phyloP scores from a whole-genome alignment of 2,113 vertebrate genomes.

The Phycodurus eques region DNA sequence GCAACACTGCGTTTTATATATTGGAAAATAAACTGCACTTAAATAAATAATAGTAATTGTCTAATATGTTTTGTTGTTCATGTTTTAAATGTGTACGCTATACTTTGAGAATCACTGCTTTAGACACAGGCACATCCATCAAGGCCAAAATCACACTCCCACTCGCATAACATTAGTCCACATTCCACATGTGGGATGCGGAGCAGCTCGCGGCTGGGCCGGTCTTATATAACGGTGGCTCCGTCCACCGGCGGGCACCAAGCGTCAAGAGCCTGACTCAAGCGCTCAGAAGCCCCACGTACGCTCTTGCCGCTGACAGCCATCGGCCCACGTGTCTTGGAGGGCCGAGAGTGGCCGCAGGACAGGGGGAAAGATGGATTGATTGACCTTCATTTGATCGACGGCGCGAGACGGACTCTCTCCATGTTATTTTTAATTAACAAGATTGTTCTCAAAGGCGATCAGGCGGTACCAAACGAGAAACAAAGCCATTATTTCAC shows the following conservation, averaged over 20 bases:
- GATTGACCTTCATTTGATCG: slow-evolving; percentile 19
- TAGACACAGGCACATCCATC: slow-evolving; percentile 25
- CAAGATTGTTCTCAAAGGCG: neutral
- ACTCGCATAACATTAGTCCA: slow-evolving; percentile 36
- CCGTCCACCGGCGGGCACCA: slow-evolving; percentile 43
- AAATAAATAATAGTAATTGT: too few species aligned
- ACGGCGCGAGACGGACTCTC: slow-evolving; percentile 12
- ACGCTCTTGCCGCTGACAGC: slow-evolving; percentile 4
- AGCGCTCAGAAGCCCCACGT: slow-evolving; percentile 15
- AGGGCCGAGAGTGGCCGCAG: slow-evolving; percentile 30
- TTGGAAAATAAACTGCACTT: too few species aligned
- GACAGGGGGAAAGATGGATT: slow-evolving; percentile 13
- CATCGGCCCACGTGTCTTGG: slow-evolving; percentile 24
- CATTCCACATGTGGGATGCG: slow-evolving; percentile 60
- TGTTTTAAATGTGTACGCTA: neutral
- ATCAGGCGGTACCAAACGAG: neutral
- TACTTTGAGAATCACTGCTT: neutral
- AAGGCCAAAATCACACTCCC: slow-evolving; percentile 41
- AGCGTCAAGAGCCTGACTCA: slow-evolving; percentile 46
- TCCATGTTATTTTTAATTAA: neutral
- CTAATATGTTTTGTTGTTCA: neutral
- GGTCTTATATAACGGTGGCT: slow-evolving; percentile 52
- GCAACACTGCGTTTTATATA: too few species aligned
- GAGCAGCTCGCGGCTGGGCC: slow-evolving; percentile 38
- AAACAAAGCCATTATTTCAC: slow-evolving; percentile 3